phyloP scores from a whole-genome alignment of 2,113 vertebrate genomes.

The Chaetodon auriga region DNA sequence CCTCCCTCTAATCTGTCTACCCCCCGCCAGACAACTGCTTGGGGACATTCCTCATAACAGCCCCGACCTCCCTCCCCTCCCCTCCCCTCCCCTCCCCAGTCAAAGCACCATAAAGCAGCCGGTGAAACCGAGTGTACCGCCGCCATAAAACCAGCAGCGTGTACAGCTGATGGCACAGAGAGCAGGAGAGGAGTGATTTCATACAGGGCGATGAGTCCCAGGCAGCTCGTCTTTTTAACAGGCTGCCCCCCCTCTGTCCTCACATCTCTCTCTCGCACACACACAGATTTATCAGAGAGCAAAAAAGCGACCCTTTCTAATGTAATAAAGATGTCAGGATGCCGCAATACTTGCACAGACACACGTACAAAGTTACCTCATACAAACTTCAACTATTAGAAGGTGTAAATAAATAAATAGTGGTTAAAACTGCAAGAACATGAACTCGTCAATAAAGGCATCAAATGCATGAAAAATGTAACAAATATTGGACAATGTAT shows the following conservation, averaged over 20 bases:
- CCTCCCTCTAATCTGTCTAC: not conserved
- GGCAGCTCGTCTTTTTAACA: constrained; percentile 42
- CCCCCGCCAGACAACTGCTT: not conserved
- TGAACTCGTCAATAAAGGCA: too few relatives aligned
- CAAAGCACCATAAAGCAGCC: constrained; percentile 58
- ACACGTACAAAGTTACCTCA: not conserved
- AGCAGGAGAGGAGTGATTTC: constrained; percentile 35
- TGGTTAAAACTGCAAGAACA: not conserved
- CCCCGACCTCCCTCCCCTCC: not conserved
- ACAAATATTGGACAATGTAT: too few relatives aligned
- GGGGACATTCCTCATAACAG: constrained; percentile 1
- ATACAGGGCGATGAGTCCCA: constrained; percentile 23
- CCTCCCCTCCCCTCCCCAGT: not conserved
- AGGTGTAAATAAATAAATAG: not conserved
- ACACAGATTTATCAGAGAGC: constrained; percentile 26
- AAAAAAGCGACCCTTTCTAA: not conserved
- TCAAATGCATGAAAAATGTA: too few relatives aligned
- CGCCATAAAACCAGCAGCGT: constrained; percentile 43
- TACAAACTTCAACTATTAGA: not conserved
- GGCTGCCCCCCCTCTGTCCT: not conserved
- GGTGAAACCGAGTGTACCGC: constrained; percentile 15
- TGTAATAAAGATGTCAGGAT: constrained; percentile 29
- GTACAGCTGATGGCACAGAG: constrained; percentile 30
- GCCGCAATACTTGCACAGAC: constrained; percentile 1
- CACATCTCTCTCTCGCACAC: not conserved